A percentile compares a stretch with the other conserved stretches of the same genome.
Conservation (phyloP, 92 coral and sea anemone species). For the Phenganax subtilis region DNA sequence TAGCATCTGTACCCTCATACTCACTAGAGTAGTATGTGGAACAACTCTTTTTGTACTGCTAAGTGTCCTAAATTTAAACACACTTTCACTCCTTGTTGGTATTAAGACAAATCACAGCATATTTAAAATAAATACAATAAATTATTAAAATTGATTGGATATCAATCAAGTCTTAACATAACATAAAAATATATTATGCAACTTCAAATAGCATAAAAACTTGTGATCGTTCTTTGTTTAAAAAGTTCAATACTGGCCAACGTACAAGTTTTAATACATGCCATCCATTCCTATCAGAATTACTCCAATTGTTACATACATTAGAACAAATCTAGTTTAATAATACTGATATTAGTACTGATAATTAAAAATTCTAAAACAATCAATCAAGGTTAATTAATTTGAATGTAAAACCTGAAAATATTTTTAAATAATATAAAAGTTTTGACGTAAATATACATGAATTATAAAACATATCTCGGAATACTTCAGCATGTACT, state of each 20-base stretch:
- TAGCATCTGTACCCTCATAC: too few species aligned
- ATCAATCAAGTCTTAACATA: background rate
- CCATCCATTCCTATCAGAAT: too few species aligned
- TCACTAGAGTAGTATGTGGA: too few species aligned
- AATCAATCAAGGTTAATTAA: background rate
- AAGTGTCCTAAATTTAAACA: too few species aligned
- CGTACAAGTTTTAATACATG: too few species aligned
- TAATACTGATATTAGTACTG: background rate
- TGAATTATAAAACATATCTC: constrained; percentile 9
- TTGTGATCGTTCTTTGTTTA: background rate
- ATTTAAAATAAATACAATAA: constrained; percentile 32
- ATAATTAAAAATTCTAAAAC: background rate
- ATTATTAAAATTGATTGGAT: constrained; percentile 24
- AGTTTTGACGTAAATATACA: constrained; percentile 11
- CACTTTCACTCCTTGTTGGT: too few species aligned
- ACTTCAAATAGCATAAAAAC: background rate
- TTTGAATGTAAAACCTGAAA: background rate
- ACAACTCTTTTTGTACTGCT: too few species aligned
- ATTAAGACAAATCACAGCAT: background rate
- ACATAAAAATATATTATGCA: constrained; percentile 18
- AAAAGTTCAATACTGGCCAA: too few species aligned
- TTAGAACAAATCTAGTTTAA: background rate
- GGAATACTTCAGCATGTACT: background rate
- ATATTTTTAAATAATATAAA: constrained; percentile 7
- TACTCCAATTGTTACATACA: too few species aligned